These are phyloP conservation scores for Orius insidiosus DNA, from an alignment of 1,140 invertebrate species.

Conservation along the genomic window DNA sequence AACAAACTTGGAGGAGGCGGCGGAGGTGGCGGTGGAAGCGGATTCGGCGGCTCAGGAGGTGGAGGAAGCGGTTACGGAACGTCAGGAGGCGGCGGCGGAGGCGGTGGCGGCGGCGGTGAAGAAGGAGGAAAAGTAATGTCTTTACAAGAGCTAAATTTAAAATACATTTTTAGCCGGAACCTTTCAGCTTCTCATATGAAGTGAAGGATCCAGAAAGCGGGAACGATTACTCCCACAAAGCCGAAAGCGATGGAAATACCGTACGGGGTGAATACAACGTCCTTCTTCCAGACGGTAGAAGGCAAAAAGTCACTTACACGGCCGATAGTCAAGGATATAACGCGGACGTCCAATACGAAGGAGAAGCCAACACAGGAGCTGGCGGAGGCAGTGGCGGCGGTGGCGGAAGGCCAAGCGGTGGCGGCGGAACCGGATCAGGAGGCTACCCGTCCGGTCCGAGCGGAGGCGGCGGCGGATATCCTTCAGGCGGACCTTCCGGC, in stretches of 20 bases:
- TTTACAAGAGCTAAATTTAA: too few species aligned
- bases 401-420: constrained; percentile 19
- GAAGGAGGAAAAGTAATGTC: constrained; percentile 11
- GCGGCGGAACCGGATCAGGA: constrained; percentile 16
- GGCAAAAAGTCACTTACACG: constrained; percentile 29
- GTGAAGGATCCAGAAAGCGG: constrained; percentile 55
- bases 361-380: constrained; percentile 21
- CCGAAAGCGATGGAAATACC: constrained; percentile 52
- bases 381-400: constrained; percentile 15
- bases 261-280: constrained; percentile 55
- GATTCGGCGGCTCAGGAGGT: neutral
- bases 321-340: constrained; percentile 29
- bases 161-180: constrained; percentile 41
- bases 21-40: constrained; percentile 2
- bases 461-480: constrained; percentile 1
- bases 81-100: constrained; percentile 8
- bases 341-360: constrained; percentile 28
- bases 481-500: neutral
- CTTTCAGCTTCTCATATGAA: constrained; percentile 62
- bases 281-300: constrained; percentile 52
- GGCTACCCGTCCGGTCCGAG: constrained; percentile 9
- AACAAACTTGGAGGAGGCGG: constrained; percentile 7
- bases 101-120: constrained; percentile 14
- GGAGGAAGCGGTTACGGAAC: constrained; percentile 1
- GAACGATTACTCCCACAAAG: constrained; percentile 50